Percentiles rank a stretch among this genome's conserved stretches.
These are phyloP conservation scores for Lepisosteus oculatus DNA, from an alignment of 2,113 vertebrate genomes.

Conservation along the genomic window DNA sequence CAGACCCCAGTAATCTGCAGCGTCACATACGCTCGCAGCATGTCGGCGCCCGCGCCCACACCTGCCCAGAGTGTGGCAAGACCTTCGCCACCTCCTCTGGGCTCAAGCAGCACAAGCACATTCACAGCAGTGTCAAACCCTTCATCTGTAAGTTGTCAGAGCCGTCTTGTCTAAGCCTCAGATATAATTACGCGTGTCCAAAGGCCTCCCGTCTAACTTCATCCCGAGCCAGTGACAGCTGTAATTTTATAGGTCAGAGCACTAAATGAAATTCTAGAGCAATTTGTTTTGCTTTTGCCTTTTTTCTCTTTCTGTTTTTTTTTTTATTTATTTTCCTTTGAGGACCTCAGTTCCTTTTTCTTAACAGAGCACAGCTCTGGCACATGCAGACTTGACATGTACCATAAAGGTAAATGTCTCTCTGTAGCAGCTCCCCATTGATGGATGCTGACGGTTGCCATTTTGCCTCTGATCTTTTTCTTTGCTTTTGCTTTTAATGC, in stretches of 20 bases:
- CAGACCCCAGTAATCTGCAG: conserved; percentile 98
- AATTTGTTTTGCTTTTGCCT: conserved; percentile 11
- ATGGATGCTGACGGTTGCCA: conserved; percentile 19
- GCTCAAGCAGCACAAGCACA: conserved; percentile 98
- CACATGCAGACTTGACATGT: conserved; percentile 36
- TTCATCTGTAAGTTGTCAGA: conserved; percentile 95
- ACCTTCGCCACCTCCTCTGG: conserved; percentile 98
- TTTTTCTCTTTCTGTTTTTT: conserved; percentile 15
- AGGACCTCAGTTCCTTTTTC: conserved; percentile 25
- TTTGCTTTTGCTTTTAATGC: conserved; percentile 29
- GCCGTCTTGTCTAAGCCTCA: conserved; percentile 41
- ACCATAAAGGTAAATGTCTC: conserved; percentile 37
- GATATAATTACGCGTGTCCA: conserved; percentile 57
- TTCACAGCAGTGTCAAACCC: conserved; percentile 98
- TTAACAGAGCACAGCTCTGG: conserved; percentile 12
- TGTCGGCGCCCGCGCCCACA: conserved; percentile 90
- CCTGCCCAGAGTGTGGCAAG: conserved; percentile 97
- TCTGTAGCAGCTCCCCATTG: conserved; percentile 23
- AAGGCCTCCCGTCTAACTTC: conserved; percentile 42
- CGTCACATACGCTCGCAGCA: conserved; percentile 98
- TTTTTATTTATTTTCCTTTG: conserved; percentile 24
- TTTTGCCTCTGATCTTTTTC: conserved; percentile 33
- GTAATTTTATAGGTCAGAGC: conserved; percentile 53
- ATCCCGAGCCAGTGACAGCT: conserved; percentile 32
- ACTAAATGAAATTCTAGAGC: conserved; percentile 30